These are phyloP conservation scores for Brachirus orientalis DNA, from an alignment of 2,113 vertebrate genomes.

Conservation along the genomic window DNA sequence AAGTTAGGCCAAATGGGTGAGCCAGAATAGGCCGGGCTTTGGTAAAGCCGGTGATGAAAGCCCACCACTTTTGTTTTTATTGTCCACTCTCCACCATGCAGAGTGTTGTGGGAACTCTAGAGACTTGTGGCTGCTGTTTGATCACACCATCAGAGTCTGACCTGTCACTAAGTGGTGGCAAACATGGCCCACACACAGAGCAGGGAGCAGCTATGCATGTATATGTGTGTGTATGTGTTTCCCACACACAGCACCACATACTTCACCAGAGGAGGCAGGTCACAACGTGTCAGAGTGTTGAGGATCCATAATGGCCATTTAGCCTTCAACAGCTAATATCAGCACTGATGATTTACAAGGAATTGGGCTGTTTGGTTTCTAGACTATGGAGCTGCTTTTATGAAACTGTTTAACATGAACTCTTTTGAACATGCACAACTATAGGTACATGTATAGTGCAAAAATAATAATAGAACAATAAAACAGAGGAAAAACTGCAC, in stretches of 20 bases:
- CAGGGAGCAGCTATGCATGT: slow-evolving; percentile 36
- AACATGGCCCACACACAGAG: slow-evolving; percentile 81
- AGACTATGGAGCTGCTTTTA: slow-evolving; percentile 38
- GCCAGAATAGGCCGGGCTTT: slow-evolving; percentile 51
- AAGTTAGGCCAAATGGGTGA: slow-evolving; percentile 41
- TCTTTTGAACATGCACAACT: slow-evolving; percentile 8
- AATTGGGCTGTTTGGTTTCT: slow-evolving; percentile 55
- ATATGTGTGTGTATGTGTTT: slow-evolving; percentile 64
- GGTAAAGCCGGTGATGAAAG: slow-evolving; percentile 76
- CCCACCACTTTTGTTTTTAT: slow-evolving; percentile 75
- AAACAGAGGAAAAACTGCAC: not conserved
- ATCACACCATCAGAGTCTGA: slow-evolving; percentile 80
- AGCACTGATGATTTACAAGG: slow-evolving; percentile 77
- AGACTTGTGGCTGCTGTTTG: slow-evolving; percentile 81
- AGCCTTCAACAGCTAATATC: slow-evolving; percentile 82
- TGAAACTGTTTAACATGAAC: slow-evolving; percentile 44
- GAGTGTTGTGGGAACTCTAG: slow-evolving; percentile 75
- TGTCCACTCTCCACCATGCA: slow-evolving; percentile 75
- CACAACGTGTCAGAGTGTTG: slow-evolving; percentile 75
- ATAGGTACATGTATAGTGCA: not conserved
- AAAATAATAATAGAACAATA: not conserved
- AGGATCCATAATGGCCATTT: slow-evolving; percentile 80
- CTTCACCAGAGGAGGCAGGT: slow-evolving; percentile 77
- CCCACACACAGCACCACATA: slow-evolving; percentile 78
- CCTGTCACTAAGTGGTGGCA: slow-evolving; percentile 82